Evolutionary conservation across 2,797 vertebrate genomes (phyloP).

Genomic region (Harpagifer antarcticus): DNA sequence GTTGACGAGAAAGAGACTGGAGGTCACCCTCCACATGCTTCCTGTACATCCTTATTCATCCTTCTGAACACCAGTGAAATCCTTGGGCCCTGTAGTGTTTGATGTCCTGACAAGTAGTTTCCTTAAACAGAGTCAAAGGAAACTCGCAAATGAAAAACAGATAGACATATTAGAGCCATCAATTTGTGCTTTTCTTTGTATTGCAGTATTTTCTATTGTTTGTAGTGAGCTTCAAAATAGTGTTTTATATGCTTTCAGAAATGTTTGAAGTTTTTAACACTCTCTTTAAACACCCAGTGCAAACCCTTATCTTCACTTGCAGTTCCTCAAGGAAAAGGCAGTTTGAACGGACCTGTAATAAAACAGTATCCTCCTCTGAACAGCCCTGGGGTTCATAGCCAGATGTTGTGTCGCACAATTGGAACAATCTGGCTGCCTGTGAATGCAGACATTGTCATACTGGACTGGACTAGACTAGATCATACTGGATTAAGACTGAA

Average conservation of each 20-base stretch:
- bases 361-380: conserved; percentile 28
- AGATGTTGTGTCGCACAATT: conserved; percentile 64
- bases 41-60: conserved; percentile 6
- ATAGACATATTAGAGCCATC: conserved; percentile 17
- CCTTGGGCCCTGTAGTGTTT: conserved; percentile 15
- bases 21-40: conserved; percentile 42
- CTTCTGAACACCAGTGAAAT: conserved; percentile 5
- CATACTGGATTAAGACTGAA: conserved; percentile 39
- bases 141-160: conserved; percentile 22
- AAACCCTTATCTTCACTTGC: conserved; percentile 27
- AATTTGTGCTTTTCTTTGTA: conserved; percentile 14
- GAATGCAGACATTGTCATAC: conserved; percentile 46
- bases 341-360: conserved; percentile 35
- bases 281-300: conserved; percentile 9
- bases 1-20: not conserved
- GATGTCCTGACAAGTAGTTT: conserved; percentile 27
- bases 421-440: conserved; percentile 49
- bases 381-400: conserved; percentile 53
- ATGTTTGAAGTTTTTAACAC: not conserved
- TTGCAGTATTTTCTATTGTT: conserved; percentile 30
- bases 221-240: conserved; percentile 19
- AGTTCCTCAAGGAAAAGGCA: conserved; percentile 8
- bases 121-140: conserved; percentile 14
- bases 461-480: conserved; percentile 46
- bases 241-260: conserved; percentile 19